phyloP scores from a whole-genome alignment of 1,140 invertebrate genomes.

The Adoxophyes honmai region DNA sequence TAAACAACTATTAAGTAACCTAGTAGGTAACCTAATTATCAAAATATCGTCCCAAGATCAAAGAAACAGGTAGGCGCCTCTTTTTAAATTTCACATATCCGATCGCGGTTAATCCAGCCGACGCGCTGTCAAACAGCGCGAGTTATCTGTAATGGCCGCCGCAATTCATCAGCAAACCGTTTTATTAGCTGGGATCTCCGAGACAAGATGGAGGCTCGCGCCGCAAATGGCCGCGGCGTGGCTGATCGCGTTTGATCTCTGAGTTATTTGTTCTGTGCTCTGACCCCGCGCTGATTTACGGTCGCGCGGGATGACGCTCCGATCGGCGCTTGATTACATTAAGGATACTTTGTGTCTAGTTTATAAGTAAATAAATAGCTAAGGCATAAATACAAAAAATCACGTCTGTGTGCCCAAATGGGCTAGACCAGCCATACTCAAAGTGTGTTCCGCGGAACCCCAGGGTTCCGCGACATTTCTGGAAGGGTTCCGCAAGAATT shows the following conservation, averaged over 20 bases:
- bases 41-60: no score
- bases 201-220: slow-evolving; percentile 46
- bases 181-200: slow-evolving; percentile 50
- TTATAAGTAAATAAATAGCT: no score
- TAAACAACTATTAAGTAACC: no score
- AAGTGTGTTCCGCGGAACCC: no score
- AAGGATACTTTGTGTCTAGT: no score
- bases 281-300: not conserved
- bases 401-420: no score
- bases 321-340: not conserved
- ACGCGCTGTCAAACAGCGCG: slow-evolving; percentile 21
- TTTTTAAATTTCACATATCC: slow-evolving; percentile 23
- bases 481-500: no score
- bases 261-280: not conserved
- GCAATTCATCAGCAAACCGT: slow-evolving; percentile 53
- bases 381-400: no score
- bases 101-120: not conserved
- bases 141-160: slow-evolving; percentile 35
- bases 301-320: not conserved
- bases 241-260: slow-evolving; percentile 6
- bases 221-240: slow-evolving; percentile 41
- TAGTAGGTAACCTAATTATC: no score
- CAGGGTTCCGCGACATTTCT: no score
- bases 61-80: not conserved
- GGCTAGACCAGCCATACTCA: no score